A percentile compares a stretch with the other conserved stretches of the same genome.
These are phyloP conservation scores for Saguinus oedipus DNA, from an alignment of 2,797 vertebrate genomes.

Conservation along the genomic window DNA sequence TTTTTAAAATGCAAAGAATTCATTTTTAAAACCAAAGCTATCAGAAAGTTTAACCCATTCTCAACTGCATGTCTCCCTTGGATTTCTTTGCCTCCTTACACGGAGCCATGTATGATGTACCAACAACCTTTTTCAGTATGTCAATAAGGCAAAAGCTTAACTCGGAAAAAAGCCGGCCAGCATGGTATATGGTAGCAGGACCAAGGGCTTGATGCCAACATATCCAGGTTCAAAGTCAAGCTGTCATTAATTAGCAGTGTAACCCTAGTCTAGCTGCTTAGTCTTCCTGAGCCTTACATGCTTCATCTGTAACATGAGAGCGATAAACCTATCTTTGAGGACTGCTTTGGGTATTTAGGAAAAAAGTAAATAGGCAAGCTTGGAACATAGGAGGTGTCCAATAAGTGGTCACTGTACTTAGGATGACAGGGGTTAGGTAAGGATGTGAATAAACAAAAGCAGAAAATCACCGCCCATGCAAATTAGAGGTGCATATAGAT, in stretches of 20 bases:
- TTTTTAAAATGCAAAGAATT: slow-evolving; percentile 73
- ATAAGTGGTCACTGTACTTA: accelerated
- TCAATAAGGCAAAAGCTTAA: neutral
- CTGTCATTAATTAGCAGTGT: neutral
- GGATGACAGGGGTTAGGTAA: neutral
- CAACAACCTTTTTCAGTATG: neutral
- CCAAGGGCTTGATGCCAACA: neutral
- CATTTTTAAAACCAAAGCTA: slow-evolving; percentile 35
- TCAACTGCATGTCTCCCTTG: neutral
- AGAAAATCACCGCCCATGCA: neutral
- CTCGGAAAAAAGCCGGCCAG: too few relatives aligned
- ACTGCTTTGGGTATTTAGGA: neutral
- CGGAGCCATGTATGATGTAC: accelerated
- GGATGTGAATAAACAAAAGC: accelerated
- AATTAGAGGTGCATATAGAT: neutral
- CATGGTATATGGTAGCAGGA: neutral
- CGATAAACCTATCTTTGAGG: neutral
- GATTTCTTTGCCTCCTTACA: neutral
- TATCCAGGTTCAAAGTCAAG: neutral
- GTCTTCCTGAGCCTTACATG: neutral
- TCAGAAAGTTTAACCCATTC: slow-evolving; percentile 55
- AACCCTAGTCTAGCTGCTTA: neutral
- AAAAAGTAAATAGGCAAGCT: accelerated
- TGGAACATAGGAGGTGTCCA: neutral
- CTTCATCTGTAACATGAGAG: neutral